These are phyloP conservation scores for Paramuricea clavata DNA, from an alignment of 92 coral and sea anemone species.

Conservation along the genomic window DNA sequence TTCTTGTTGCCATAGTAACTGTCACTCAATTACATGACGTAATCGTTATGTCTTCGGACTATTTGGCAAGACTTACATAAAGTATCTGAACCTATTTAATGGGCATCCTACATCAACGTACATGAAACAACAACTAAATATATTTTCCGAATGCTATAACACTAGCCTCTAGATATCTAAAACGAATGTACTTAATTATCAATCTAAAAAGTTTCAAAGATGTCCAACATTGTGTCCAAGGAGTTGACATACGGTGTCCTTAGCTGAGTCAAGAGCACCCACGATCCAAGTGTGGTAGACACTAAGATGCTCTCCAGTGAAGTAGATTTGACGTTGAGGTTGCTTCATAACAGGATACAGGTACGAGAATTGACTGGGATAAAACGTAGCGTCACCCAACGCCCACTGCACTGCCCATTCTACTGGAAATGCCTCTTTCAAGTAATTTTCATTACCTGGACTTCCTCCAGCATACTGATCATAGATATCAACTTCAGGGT, in stretches of 20 bases:
- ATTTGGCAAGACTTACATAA: too few relatives aligned
- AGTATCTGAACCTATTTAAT: too few relatives aligned
- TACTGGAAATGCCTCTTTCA: conserved; percentile 8
- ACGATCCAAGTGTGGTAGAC: conserved; percentile 1
- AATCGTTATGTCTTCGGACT: too few relatives aligned
- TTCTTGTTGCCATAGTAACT: too few relatives aligned
- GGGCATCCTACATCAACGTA: too few relatives aligned
- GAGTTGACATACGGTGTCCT: background rate
- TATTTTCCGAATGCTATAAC: too few relatives aligned
- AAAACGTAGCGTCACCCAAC: conserved; percentile 4
- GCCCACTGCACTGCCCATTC: conserved; percentile 14
- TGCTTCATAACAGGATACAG: conserved; percentile 12
- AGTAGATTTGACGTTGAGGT: background rate
- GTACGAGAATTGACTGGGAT: background rate
- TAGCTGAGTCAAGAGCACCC: background rate
- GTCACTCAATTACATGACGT: too few relatives aligned
- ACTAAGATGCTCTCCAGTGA: conserved; percentile 1
- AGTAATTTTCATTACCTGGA: background rate
- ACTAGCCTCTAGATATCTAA: too few relatives aligned
- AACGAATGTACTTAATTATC: too few relatives aligned
- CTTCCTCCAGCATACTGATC: background rate
- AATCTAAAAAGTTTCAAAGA: background rate
- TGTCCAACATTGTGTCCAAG: background rate
- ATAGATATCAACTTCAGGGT: background rate
- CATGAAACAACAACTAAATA: too few relatives aligned